A percentile compares a stretch with the other conserved stretches of the same genome.
Conservation (phyloP, 2,888 invertebrate genomes). For the Tuta absoluta region DNA sequence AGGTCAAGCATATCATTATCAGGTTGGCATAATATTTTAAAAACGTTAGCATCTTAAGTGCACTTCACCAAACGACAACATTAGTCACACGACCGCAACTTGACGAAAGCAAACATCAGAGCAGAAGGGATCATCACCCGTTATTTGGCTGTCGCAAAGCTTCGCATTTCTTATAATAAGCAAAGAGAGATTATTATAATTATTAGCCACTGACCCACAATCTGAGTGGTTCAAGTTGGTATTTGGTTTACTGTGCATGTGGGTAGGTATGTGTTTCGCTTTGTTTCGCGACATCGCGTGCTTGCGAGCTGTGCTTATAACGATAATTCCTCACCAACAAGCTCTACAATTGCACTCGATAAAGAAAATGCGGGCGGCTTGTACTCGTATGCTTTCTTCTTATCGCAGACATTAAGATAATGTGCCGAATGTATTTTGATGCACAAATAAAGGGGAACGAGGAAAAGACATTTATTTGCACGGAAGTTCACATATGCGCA, state of each 20-base stretch:
- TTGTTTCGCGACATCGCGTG: conserved; percentile 25
- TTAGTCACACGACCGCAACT: conserved; percentile 24
- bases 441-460: not conserved
- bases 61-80: conserved; percentile 18
- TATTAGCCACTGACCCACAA: conserved; percentile 25
- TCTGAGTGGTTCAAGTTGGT: conserved; percentile 15
- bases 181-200: conserved; percentile 19
- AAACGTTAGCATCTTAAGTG: conserved; percentile 16
- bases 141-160: conserved; percentile 26
- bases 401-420: conserved; percentile 36
- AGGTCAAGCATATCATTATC: conserved; percentile 4
- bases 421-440: conserved; percentile 17
- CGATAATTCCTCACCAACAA: conserved; percentile 19
- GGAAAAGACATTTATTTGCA: not conserved
- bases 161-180: conserved; percentile 25
- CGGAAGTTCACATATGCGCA: not conserved
- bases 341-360: conserved; percentile 34
- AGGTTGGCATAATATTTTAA: conserved; percentile 16
- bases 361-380: conserved; percentile 43
- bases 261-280: conserved; percentile 23
- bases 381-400: conserved; percentile 33
- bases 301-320: conserved; percentile 12
- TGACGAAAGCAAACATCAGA: conserved; percentile 25
- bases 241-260: conserved; percentile 22
- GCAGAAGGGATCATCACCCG: conserved; percentile 27